phyloP scores from a whole-genome alignment of 2,888 invertebrate species.

The Emmelina monodactyla region DNA sequence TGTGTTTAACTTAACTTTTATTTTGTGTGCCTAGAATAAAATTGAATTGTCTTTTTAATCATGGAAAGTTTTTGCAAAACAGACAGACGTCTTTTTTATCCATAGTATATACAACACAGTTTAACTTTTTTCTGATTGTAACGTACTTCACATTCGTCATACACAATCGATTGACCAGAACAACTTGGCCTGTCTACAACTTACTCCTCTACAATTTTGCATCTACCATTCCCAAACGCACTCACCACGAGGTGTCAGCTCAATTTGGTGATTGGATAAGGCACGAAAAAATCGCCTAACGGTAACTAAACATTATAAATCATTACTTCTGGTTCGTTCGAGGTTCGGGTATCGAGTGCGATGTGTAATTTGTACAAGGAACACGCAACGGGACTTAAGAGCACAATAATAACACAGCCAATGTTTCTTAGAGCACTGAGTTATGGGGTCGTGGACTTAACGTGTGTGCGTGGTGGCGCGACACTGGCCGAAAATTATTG shows the following conservation, averaged over 20 bases:
- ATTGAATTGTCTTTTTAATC: background rate
- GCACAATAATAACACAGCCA: background rate
- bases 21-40: too few species aligned
- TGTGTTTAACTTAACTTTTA: too few species aligned
- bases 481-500: too few species aligned
- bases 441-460: too few species aligned
- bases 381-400: background rate
- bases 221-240: background rate
- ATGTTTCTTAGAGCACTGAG: too few species aligned
- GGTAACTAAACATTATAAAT: constrained; percentile 8
- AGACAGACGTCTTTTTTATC: too few species aligned
- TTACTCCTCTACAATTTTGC: background rate
- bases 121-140: background rate
- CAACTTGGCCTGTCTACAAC: background rate
- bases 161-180: constrained; percentile 1
- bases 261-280: constrained; percentile 9
- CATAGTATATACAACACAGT: too few species aligned
- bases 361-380: constrained; percentile 1
- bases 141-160: constrained; percentile 5
- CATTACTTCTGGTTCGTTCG: too few species aligned
- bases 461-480: too few species aligned
- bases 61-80: background rate
- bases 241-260: background rate
- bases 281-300: constrained; percentile 12
- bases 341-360: too few species aligned